Percentiles rank a stretch among this genome's conserved stretches.
phyloP scores from a whole-genome alignment of 53 echinoderm and acorn worm genomes.

The Actinopyga echinites region DNA sequence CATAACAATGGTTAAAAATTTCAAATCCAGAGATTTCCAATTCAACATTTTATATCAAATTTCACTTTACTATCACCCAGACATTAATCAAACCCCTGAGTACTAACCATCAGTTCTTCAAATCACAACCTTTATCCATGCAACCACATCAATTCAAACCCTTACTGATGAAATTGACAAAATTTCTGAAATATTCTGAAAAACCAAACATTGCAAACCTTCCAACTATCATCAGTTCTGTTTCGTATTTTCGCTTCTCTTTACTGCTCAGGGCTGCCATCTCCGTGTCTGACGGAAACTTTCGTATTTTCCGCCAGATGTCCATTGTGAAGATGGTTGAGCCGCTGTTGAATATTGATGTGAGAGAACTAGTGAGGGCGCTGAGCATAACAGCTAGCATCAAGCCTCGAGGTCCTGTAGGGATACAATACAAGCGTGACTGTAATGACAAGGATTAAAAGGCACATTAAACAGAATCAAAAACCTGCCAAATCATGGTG shows the following conservation, averaged over 20 bases:
- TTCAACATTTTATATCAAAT: too few species aligned
- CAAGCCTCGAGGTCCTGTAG: constrained; percentile 78
- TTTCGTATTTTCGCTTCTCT: constrained; percentile 57
- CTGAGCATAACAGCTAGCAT: constrained; percentile 97
- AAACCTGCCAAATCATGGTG: too few species aligned
- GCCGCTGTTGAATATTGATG: constrained; percentile 96
- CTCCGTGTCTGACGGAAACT: constrained; percentile 66
- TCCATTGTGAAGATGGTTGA: constrained; percentile 97
- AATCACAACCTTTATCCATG: too few species aligned
- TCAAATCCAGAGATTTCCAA: too few species aligned
- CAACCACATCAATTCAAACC: too few species aligned
- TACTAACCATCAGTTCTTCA: too few species aligned
- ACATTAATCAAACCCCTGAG: too few species aligned
- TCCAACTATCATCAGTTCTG: constrained; percentile 92
- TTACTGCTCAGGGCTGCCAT: constrained; percentile 57
- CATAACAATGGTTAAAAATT: too few species aligned
- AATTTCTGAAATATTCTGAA: background rate
- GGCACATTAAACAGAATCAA: too few species aligned
- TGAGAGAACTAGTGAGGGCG: constrained; percentile 94
- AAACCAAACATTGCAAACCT: constrained; percentile 36
- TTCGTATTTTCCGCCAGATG: constrained; percentile 80
- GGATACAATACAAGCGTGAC: too few species aligned
- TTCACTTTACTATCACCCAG: too few species aligned
- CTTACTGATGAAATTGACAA: background rate
- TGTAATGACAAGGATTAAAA: too few species aligned